Conservation (phyloP, 2,113 vertebrate species). For the Grammomys surdaster region DNA sequence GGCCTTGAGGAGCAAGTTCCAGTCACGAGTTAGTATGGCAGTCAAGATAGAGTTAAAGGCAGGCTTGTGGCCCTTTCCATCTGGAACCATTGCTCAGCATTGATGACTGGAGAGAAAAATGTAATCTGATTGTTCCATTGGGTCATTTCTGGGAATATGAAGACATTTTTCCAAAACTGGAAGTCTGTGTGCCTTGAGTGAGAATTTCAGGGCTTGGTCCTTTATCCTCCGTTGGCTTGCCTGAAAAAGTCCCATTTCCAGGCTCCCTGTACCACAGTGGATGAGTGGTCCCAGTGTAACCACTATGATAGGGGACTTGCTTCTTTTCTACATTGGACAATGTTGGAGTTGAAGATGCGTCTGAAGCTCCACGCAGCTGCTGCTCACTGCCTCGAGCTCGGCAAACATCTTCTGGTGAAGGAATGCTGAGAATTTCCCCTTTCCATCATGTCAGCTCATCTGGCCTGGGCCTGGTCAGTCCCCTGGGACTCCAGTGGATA, state of each 20-base stretch:
- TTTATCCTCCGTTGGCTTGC: not conserved
- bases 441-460: conserved; percentile 85
- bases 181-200: conserved; percentile 49
- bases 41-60: conserved; percentile 55
- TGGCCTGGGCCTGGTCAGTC: conserved; percentile 83
- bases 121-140: conserved; percentile 72
- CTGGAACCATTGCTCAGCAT: conserved; percentile 45
- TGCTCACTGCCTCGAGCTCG: conserved; percentile 80
- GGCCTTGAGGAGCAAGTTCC: not conserved
- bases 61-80: conserved; percentile 35
- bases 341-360: conserved; percentile 11
- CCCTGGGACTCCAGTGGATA: conserved; percentile 84
- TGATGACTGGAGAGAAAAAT: conserved; percentile 70
- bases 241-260: not conserved
- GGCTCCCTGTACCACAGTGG: not conserved
- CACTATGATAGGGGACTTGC: not conserved
- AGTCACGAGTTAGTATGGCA: not conserved
- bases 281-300: not conserved
- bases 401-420: conserved; percentile 77
- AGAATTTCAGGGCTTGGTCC: not conserved
- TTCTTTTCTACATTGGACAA: not conserved
- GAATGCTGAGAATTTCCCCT: conserved; percentile 89
- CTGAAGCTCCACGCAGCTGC: conserved; percentile 54
- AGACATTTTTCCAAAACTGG: conserved; percentile 82
- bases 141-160: conserved; percentile 83